Conservation (phyloP, 2,888 invertebrate species). For the Drosophila prostipennis region DNA sequence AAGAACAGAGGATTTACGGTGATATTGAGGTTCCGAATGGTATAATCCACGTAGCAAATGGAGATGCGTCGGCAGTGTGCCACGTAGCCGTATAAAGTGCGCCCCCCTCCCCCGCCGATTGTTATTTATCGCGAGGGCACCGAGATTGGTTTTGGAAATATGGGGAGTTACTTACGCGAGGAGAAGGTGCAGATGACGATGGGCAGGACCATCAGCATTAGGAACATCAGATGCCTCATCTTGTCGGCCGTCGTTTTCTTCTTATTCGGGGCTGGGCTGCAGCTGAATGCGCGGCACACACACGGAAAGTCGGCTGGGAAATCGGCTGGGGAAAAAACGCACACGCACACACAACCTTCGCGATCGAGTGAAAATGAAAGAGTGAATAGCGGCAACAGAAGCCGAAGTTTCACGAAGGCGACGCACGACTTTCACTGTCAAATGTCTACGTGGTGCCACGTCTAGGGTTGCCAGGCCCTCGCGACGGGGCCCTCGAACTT, state of each 20-base stretch:
- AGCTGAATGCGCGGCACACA: conserved; percentile 23
- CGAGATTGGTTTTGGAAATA: no score
- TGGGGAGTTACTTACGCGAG: conserved; percentile 87
- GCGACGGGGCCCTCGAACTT: not conserved
- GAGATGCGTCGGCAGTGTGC: conserved; percentile 37
- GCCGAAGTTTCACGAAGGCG: conserved; percentile 59
- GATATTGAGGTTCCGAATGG: not conserved
- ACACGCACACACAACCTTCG: conserved; percentile 43
- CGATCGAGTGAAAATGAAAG: conserved; percentile 51
- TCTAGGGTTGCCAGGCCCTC: conserved; percentile 54
- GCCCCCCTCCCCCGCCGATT: conserved; percentile 5
- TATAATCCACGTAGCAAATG: conserved; percentile 20
- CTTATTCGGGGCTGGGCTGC: not conserved
- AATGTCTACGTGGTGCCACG: conserved; percentile 71
- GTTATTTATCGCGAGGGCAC: not conserved
- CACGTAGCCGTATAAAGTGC: conserved; percentile 50
- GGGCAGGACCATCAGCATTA: conserved; percentile 88
- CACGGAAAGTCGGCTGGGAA: conserved; percentile 31
- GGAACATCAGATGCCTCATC: conserved; percentile 89
- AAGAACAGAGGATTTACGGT: not conserved
- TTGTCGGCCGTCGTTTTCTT: conserved; percentile 22
- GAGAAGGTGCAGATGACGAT: conserved; percentile 89
- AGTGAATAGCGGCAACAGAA: conserved; percentile 41
- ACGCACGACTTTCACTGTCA: conserved; percentile 68
- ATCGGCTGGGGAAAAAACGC: conserved; percentile 19